Evolutionary conservation across 2,888 invertebrate species (phyloP).

Genomic region (Plagodis pulveraria): DNA sequence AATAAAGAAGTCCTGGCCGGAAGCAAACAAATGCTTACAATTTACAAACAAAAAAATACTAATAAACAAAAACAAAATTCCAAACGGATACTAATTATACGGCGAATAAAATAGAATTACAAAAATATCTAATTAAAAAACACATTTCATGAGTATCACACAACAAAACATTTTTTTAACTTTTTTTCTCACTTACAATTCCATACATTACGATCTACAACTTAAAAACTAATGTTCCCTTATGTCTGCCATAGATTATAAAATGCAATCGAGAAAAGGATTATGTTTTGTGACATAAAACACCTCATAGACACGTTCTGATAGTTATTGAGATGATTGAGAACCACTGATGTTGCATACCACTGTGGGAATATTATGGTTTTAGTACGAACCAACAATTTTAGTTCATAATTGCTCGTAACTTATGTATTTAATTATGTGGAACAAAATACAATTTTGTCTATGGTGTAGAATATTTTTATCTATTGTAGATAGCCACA

Average conservation of each 20-base stretch:
- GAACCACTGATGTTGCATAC: no score
- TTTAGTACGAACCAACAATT: no score
- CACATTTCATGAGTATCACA: conserved; percentile 64
- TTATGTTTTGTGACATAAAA: conserved; percentile 24
- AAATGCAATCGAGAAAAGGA: conserved; percentile 24
- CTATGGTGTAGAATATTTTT: no score
- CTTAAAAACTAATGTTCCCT: conserved; percentile 34
- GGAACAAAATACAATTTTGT: no score
- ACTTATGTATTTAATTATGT: no score
- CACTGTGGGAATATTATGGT: no score
- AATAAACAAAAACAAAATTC: conserved; percentile 41
- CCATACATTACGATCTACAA: conserved; percentile 35
- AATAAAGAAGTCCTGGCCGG: conserved; percentile 64
- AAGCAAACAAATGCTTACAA: conserved; percentile 86
- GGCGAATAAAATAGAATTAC: conserved; percentile 42
- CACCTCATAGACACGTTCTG: conserved; percentile 13
- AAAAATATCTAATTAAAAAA: conserved; percentile 49
- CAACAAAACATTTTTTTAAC: conserved; percentile 44
- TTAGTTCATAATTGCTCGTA: no score
- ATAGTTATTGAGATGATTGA: background rate
- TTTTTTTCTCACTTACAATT: conserved; percentile 40
- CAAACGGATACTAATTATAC: conserved; percentile 46
- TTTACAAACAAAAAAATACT: conserved; percentile 72
- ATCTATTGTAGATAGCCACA: no score
- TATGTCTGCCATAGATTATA: conserved; percentile 23